Evolutionary conservation across 2,888 invertebrate genomes (phyloP).

Genomic region (Cephonodes hylas): DNA sequence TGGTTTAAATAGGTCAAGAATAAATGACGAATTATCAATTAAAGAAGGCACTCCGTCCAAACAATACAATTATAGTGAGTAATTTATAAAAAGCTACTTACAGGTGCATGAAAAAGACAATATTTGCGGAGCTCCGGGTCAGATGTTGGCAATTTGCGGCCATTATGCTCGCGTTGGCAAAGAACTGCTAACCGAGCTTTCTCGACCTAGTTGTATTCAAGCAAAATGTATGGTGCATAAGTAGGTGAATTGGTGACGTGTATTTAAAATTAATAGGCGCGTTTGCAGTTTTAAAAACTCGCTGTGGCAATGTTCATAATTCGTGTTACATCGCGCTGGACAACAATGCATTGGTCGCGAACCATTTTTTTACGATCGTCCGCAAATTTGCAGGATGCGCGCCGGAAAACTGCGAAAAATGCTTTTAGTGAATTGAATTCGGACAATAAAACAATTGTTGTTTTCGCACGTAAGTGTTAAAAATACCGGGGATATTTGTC

Average conservation of each 20-base stretch:
- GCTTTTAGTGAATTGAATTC: background rate
- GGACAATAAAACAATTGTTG: background rate
- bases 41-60: background rate
- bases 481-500: background rate
- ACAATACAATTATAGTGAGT: background rate
- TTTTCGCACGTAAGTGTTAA: background rate
- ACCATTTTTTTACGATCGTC: background rate
- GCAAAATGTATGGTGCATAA: slow-evolving; percentile 23
- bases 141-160: slow-evolving; percentile 28
- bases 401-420: background rate
- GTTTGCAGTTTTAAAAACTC: slow-evolving; percentile 1
- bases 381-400: background rate
- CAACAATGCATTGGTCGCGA: background rate
- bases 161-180: slow-evolving; percentile 29
- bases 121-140: slow-evolving; percentile 21
- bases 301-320: slow-evolving; percentile 5
- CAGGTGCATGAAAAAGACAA: slow-evolving; percentile 19
- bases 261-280: slow-evolving; percentile 9
- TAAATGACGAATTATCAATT: too few relatives aligned
- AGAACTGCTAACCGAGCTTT: slow-evolving; percentile 29
- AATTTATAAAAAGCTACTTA: background rate
- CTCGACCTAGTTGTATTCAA: slow-evolving; percentile 29
- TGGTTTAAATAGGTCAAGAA: too few relatives aligned
- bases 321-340: background rate
- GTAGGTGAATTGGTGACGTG: slow-evolving; percentile 16